These are phyloP conservation scores for Drosophila lutescens DNA, from an alignment of 2,888 invertebrate species.

Conservation along the genomic window DNA sequence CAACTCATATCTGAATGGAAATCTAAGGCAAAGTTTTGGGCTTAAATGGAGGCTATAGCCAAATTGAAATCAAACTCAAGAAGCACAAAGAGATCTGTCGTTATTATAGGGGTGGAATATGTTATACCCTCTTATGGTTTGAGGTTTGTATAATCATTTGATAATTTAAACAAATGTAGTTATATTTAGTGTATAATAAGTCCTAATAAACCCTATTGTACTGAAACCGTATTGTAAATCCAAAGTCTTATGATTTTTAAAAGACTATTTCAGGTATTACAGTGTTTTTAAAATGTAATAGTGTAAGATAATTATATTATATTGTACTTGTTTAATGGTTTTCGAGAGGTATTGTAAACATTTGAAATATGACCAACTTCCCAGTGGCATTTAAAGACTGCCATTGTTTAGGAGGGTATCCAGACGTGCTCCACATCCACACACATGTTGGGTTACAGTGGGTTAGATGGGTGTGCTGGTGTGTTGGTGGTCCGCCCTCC, in stretches of 20 bases:
- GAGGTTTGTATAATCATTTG: not conserved
- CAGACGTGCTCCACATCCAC: conserved; percentile 12
- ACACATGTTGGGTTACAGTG: not conserved
- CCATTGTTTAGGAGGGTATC: conserved; percentile 11
- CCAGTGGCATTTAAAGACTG: not conserved
- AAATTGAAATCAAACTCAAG: conserved; percentile 43
- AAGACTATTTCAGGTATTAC: no score
- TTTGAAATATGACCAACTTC: conserved; percentile 1
- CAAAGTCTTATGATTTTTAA: no score
- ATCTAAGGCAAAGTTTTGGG: conserved; percentile 48
- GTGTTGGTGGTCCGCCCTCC: conserved; percentile 1
- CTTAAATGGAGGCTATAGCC: conserved; percentile 34
- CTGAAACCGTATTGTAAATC: no score
- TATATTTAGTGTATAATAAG: no score
- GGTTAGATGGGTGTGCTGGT: not conserved
- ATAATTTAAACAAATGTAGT: not conserved
- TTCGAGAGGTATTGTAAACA: not conserved
- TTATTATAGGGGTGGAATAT: no score
- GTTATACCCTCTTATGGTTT: not conserved
- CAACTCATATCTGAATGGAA: conserved; percentile 45
- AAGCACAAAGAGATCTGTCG: not conserved
- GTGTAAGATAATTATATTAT: no score
- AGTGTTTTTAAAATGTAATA: no score
- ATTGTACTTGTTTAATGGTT: not conserved
- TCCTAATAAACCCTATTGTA: no score